A percentile compares a stretch with the other conserved stretches of the same genome.
Conservation (phyloP, 2,797 vertebrate genomes). For the Cynopterus sphinx region DNA sequence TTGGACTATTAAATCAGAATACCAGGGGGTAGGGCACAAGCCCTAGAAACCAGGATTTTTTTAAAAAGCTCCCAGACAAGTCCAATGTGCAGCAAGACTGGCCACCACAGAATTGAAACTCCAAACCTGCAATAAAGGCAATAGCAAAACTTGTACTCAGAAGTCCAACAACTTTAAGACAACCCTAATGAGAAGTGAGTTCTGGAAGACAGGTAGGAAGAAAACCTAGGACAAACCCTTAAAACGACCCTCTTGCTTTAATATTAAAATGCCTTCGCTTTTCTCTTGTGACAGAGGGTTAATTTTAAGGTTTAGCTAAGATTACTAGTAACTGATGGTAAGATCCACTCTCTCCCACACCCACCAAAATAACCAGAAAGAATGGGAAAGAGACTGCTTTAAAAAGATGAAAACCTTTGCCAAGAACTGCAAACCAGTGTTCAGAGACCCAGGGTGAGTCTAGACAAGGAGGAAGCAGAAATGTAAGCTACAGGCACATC, state of each 20-base stretch:
- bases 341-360: background rate
- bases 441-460: background rate
- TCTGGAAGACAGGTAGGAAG: background rate
- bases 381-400: background rate
- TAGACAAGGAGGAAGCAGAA: background rate
- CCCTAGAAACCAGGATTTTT: background rate
- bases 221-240: constrained; percentile 6
- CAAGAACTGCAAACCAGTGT: background rate
- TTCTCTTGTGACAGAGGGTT: background rate
- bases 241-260: background rate
- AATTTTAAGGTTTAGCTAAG: background rate
- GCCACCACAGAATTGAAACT: background rate
- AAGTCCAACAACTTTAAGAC: background rate
- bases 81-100: background rate
- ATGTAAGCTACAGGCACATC: background rate
- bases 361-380: constrained; percentile 22
- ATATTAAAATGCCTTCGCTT: constrained; percentile 22
- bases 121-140: background rate
- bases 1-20: constrained; percentile 19
- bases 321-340: background rate
- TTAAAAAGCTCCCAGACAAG: background rate
- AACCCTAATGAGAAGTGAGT: background rate
- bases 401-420: background rate
- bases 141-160: background rate
- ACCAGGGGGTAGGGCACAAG: background rate